Base-by-base conservation (phyloP, 1,140 invertebrate genomes). In the Megathymus violae region DNA sequence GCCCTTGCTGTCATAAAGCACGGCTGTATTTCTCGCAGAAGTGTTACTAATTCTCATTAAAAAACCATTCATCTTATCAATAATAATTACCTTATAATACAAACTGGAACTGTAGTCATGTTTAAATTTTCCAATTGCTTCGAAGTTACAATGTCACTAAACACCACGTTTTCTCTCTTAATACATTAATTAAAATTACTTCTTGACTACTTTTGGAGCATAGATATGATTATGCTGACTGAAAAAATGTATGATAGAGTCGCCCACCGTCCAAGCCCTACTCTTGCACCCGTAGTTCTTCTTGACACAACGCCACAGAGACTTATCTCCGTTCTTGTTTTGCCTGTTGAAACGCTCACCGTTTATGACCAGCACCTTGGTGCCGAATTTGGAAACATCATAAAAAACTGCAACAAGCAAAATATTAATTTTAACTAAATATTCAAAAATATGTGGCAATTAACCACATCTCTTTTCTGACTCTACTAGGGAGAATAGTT, bases 261-360 rank as follows among this genome's bases (percentile, higher is more conserved):
- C 41, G 16, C 13, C 27, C 7, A 60, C 16, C 10, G 50, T 63
- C 51, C 51, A 64, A 7, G 43, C 50, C n/a, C 43, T 44, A 7
- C 51, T 64, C 19, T 17, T 64, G 19, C 62, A 64, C 9, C 62
- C 62, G 13, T 47, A 47, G 9, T 64, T 64, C 46, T 64, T 64
- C 22, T 59, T 64, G 5, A 46, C 47, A 13, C 62, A 64, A 1
- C 62, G 52, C 62, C 62, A 64, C n/a, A 67, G 16, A 11, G 48
- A 27, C 2, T 61, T 52, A 9, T 50, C 44, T 0, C 31, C 64
- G 7, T 41, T 50, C 2, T 6, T 43, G 13, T 60, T 52, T 9
- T 68, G 61, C 0, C 54, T 31, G 36, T 68, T 68, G n/a, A 54
- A 68, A 7, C 61, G 17, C 10, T 67, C 60, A 0, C 65, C 65